Evolutionary conservation across 2,797 vertebrate species (phyloP).

Genomic region (Epinephelus malabaricus): DNA sequence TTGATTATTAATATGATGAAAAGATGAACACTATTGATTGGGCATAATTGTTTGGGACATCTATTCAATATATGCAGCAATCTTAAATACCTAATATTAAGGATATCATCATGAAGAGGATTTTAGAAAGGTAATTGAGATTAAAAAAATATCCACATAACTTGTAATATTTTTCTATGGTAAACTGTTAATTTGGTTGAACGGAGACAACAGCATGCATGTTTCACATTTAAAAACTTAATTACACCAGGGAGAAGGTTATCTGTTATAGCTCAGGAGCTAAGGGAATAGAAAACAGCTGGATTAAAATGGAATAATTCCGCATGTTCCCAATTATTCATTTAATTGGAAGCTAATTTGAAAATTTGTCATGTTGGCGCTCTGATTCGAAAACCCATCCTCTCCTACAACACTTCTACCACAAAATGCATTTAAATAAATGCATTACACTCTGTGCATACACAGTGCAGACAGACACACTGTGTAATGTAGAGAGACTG

Average conservation of each 20-base stretch:
- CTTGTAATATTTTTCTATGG: background rate
- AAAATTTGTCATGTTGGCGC: constrained; percentile 70
- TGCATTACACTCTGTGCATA: constrained; percentile 25
- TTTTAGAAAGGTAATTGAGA: constrained; percentile 4
- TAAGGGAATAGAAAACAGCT: constrained; percentile 48
- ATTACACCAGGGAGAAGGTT: constrained; percentile 53
- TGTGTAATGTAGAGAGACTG: constrained; percentile 51
- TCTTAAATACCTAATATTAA: constrained; percentile 24
- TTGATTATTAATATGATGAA: constrained; percentile 46
- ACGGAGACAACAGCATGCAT: constrained; percentile 17
- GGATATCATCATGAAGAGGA: background rate
- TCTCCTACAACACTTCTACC: constrained; percentile 15
- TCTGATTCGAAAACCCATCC: constrained; percentile 51
- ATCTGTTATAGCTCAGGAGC: constrained; percentile 54
- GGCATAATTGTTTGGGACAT: constrained; percentile 35
- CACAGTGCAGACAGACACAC: constrained; percentile 33
- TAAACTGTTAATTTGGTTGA: constrained; percentile 28
- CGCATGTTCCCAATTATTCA: constrained; percentile 64
- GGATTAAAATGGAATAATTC: constrained; percentile 46
- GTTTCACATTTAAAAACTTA: constrained; percentile 66
- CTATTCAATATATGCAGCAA: constrained; percentile 36
- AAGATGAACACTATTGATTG: constrained; percentile 51
- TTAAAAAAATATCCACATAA: constrained; percentile 10
- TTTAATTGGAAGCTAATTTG: constrained; percentile 76
- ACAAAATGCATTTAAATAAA: constrained; percentile 54